phyloP scores from a whole-genome alignment of 2,888 invertebrate genomes.

The Leuctra nigra region DNA sequence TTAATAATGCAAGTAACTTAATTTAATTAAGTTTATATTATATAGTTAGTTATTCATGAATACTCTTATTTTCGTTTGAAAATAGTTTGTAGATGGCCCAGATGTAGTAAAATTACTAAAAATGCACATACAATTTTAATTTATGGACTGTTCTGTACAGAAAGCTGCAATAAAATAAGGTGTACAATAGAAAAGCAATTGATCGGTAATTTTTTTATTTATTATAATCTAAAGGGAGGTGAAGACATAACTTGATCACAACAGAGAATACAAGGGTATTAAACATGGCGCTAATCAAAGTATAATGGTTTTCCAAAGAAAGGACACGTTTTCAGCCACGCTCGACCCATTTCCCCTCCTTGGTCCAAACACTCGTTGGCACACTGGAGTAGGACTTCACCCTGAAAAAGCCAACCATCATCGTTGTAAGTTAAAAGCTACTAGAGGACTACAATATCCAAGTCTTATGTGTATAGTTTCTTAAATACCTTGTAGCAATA shows the following conservation, averaged over 20 bases:
- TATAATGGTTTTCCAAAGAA: slow-evolving; percentile 28
- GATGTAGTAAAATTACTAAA: too few species aligned
- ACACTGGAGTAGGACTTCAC: slow-evolving; percentile 32
- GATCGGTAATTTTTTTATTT: too few species aligned
- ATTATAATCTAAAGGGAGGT: too few species aligned
- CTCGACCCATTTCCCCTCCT: slow-evolving; percentile 30
- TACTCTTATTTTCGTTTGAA: too few species aligned
- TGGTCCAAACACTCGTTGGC: slow-evolving; percentile 33
- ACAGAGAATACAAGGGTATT: background rate
- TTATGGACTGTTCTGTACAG: too few species aligned
- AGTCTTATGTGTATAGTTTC: background rate
- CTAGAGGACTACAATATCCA: background rate
- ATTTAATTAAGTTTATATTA: too few species aligned
- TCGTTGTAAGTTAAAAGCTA: background rate
- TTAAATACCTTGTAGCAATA: slow-evolving; percentile 33
- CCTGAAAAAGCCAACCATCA: slow-evolving; percentile 30
- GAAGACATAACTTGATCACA: background rate
- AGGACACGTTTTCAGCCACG: slow-evolving; percentile 32
- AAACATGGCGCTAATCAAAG: slow-evolving; percentile 13
- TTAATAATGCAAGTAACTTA: too few species aligned
- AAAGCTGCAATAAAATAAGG: too few species aligned
- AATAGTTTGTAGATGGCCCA: too few species aligned
- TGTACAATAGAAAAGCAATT: too few species aligned
- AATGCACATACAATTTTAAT: too few species aligned
- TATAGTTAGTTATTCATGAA: too few species aligned